A percentile compares a stretch with the other conserved stretches of the same genome.
Evolutionary conservation across 2,888 invertebrate species (phyloP).

Genomic region (Drosophila macrospina): DNA sequence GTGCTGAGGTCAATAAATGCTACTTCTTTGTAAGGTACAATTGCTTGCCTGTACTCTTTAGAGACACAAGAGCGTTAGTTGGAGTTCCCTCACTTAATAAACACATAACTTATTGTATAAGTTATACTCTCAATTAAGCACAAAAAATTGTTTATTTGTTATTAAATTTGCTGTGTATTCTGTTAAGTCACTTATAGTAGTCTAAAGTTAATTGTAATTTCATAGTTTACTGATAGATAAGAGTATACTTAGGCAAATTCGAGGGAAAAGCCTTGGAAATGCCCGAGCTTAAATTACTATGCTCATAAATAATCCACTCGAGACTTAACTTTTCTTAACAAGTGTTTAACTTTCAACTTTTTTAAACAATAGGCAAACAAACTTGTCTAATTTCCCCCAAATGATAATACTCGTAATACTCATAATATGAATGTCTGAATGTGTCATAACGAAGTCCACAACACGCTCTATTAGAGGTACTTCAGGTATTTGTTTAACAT

Average conservation of each 20-base stretch:
- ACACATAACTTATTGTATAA: neutral
- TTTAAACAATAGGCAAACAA: conserved; percentile 1
- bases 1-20: neutral
- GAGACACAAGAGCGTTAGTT: too few species aligned
- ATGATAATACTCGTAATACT: conserved; percentile 6
- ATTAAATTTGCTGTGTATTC: neutral
- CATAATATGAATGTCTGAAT: conserved; percentile 4
- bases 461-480: neutral
- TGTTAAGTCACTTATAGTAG: neutral
- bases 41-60: neutral
- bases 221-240: conserved; percentile 11
- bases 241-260: conserved; percentile 3
- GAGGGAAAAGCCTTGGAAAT: conserved; percentile 12
- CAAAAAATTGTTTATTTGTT: neutral
- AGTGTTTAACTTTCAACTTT: neutral
- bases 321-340: conserved; percentile 1
- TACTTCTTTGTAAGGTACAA: neutral
- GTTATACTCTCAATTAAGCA: neutral
- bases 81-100: too few species aligned
- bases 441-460: neutral
- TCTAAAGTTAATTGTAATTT: neutral
- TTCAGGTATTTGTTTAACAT: conserved; percentile 2
- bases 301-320: conserved; percentile 11
- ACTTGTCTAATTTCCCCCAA: neutral
- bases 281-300: neutral